phyloP scores from a whole-genome alignment of 2,888 invertebrate genomes.

The Tachina grossa region DNA sequence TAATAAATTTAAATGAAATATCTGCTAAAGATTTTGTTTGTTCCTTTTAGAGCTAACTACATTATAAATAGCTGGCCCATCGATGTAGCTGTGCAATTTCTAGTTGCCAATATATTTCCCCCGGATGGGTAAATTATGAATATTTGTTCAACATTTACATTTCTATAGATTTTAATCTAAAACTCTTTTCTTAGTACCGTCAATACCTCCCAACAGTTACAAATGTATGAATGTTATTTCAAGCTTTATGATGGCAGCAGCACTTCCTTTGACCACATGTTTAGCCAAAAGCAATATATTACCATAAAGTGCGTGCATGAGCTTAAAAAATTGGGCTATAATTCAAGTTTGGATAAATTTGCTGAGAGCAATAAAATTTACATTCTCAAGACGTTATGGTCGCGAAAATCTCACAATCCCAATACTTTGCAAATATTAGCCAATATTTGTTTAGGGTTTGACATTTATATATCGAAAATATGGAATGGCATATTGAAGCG shows the following conservation, averaged over 20 bases:
- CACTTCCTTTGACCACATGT: slow-evolving; percentile 76
- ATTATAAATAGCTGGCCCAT: slow-evolving; percentile 81
- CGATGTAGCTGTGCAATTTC: slow-evolving; percentile 79
- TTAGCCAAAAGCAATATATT: slow-evolving; percentile 80
- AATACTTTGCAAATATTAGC: slow-evolving; percentile 80
- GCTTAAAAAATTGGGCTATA: slow-evolving; percentile 81
- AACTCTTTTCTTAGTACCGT: slow-evolving; percentile 72
- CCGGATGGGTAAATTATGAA: slow-evolving; percentile 77
- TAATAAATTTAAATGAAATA: not conserved
- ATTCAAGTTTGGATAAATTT: slow-evolving; percentile 81
- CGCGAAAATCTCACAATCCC: slow-evolving; percentile 79
- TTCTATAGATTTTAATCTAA: not conserved
- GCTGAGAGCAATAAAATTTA: slow-evolving; percentile 81
- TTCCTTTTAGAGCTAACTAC: slow-evolving; percentile 79
- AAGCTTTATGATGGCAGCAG: slow-evolving; percentile 81
- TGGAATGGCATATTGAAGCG: slow-evolving; percentile 83
- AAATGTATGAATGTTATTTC: slow-evolving; percentile 82
- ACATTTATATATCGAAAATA: slow-evolving; percentile 80
- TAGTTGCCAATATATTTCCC: slow-evolving; percentile 80
- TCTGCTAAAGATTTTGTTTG: not conserved
- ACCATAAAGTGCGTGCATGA: slow-evolving; percentile 82
- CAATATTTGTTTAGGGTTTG: slow-evolving; percentile 81
- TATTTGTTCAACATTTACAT: slow-evolving; percentile 6
- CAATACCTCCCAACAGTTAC: slow-evolving; percentile 80
- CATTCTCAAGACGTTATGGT: slow-evolving; percentile 82